Evolutionary conservation across 1,140 invertebrate genomes (phyloP).

Genomic region (Orussus abietinus): DNA sequence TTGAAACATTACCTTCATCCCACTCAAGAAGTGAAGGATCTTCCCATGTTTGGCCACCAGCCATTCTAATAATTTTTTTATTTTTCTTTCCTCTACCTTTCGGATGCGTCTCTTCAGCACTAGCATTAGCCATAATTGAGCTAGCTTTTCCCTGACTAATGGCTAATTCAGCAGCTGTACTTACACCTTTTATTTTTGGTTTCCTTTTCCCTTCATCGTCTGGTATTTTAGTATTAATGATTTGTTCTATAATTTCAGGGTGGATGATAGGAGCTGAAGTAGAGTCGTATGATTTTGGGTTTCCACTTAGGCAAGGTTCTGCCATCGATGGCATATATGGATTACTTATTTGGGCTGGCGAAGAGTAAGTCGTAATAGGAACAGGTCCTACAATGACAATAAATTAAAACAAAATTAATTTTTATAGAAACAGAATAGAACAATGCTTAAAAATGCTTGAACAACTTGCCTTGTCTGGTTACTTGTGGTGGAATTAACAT

Average conservation of each 20-base stretch:
- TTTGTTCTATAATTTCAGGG: conserved; percentile 50
- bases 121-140: conserved; percentile 56
- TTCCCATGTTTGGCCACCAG: conserved; percentile 93
- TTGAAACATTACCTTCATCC: conserved; percentile 65
- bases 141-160: conserved; percentile 53
- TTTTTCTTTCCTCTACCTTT: conserved; percentile 66
- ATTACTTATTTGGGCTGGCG: conserved; percentile 46
- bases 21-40: conserved; percentile 87
- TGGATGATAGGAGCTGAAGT: conserved; percentile 41
- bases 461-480: conserved; percentile 36
- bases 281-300: conserved; percentile 44
- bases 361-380: conserved; percentile 46
- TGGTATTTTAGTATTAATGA: conserved; percentile 61
- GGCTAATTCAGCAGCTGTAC: conserved; percentile 48
- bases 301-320: conserved; percentile 43
- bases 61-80: conserved; percentile 77
- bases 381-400: conserved; percentile 38
- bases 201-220: conserved; percentile 66
- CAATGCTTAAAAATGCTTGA: conserved; percentile 10
- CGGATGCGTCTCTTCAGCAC: conserved; percentile 61
- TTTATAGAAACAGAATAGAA: conserved; percentile 9
- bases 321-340: conserved; percentile 41
- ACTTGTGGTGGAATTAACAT: conserved; percentile 62
- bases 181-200: conserved; percentile 62
- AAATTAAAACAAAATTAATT: conserved; percentile 2